Evolutionary conservation across 2,797 vertebrate genomes (phyloP).

Genomic region (Halcyon leucocephala): DNA sequence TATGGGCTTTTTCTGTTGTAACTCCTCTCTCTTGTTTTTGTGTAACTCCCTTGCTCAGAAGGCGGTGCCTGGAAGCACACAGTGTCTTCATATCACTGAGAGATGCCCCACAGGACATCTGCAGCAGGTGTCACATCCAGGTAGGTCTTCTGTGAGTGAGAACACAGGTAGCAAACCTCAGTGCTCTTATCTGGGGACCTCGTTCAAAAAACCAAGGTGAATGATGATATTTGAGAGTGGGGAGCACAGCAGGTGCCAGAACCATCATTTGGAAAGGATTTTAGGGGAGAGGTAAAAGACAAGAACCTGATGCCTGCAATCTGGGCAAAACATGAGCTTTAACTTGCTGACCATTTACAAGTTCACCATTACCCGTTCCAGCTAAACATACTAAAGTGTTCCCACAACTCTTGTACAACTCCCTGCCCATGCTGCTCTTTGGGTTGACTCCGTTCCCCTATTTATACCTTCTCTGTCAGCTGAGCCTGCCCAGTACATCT

Average conservation of each 20-base stretch:
- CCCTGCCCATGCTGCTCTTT: neutral
- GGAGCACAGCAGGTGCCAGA: neutral
- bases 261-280: neutral
- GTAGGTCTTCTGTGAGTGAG: neutral
- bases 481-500: neutral
- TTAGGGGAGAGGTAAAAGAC: neutral
- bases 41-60: neutral
- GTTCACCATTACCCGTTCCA: neutral
- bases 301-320: neutral
- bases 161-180: neutral
- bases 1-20: neutral
- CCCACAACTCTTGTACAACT: neutral
- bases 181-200: neutral
- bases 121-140: neutral
- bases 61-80: neutral
- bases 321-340: neutral
- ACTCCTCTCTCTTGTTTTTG: neutral
- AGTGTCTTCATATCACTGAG: neutral
- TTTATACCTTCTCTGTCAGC: neutral
- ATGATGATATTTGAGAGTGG: neutral
- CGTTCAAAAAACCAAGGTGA: neutral
- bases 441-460: neutral
- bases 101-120: neutral
- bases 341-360: accelerated
- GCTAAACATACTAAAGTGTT: neutral